A percentile compares a stretch with the other conserved stretches of the same genome.
phyloP scores from a whole-genome alignment of 2,797 vertebrate species.

The Knipowitschia caucasica region DNA sequence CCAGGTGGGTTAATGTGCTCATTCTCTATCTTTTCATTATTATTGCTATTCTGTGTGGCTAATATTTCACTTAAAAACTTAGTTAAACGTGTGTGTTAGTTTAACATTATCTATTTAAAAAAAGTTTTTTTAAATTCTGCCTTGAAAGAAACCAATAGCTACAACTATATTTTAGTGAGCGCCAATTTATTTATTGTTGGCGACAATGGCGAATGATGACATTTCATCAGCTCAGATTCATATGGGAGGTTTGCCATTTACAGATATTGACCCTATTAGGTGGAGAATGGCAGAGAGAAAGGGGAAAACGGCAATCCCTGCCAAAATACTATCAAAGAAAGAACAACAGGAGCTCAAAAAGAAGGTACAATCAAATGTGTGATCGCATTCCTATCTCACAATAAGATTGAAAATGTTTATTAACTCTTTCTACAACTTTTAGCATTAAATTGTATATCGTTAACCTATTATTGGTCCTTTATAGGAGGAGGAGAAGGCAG shows the following conservation, averaged over 20 bases:
- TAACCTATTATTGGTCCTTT: not conserved
- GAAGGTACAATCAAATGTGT: slow-evolving; percentile 67
- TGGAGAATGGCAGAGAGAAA: slow-evolving; percentile 80
- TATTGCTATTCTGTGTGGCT: not conserved
- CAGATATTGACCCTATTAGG: slow-evolving; percentile 25
- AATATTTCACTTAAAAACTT: too few species aligned
- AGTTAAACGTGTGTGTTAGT: too few species aligned
- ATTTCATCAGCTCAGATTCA: too few species aligned
- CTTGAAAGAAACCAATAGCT: too few species aligned
- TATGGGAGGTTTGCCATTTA: too few species aligned
- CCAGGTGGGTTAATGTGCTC: slow-evolving; percentile 3
- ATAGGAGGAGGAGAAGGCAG: slow-evolving; percentile 83
- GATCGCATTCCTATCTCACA: not conserved
- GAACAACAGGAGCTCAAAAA: slow-evolving; percentile 78
- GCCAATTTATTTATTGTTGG: too few species aligned
- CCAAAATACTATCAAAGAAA: slow-evolving; percentile 75
- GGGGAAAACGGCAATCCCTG: slow-evolving; percentile 64
- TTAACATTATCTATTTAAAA: too few species aligned
- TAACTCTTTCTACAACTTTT: not conserved
- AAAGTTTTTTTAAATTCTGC: too few species aligned
- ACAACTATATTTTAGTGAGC: too few species aligned
- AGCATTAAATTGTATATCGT: not conserved
- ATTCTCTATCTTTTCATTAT: not conserved
- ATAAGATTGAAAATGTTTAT: not conserved
- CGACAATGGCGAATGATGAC: too few species aligned